Percentiles rank a stretch among this genome's conserved stretches.
These are phyloP conservation scores for Hipparchia sbordonii DNA, from an alignment of 2,888 invertebrate species.

Conservation along the genomic window DNA sequence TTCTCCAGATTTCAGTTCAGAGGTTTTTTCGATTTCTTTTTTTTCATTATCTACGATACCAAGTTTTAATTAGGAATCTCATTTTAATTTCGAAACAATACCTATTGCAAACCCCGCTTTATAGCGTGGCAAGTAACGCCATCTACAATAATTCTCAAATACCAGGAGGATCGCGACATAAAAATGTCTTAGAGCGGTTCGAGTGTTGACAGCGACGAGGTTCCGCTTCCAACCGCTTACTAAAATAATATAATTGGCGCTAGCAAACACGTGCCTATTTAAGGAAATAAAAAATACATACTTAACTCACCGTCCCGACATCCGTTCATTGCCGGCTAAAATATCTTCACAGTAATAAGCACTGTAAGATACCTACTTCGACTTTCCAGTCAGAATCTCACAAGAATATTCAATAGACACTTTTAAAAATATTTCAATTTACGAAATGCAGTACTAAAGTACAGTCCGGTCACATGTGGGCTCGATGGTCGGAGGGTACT, in stretches of 20 bases:
- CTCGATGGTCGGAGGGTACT: slow-evolving; percentile 56
- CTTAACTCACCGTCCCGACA: slow-evolving; percentile 63
- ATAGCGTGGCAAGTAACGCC: slow-evolving; percentile 45
- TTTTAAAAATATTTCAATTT: slow-evolving; percentile 35
- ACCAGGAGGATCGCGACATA: neutral
- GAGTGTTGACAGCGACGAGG: slow-evolving; percentile 13
- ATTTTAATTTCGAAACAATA: neutral
- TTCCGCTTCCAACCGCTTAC: slow-evolving; percentile 33
- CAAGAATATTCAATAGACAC: slow-evolving; percentile 19
- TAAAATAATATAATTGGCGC: slow-evolving; percentile 47
- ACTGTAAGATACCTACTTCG: slow-evolving; percentile 9
- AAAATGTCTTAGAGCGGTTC: neutral
- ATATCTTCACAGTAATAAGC: slow-evolving; percentile 34
- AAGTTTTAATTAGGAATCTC: too few species aligned
- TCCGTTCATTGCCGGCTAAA: slow-evolving; percentile 52
- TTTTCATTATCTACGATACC: too few species aligned
- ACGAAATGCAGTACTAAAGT: slow-evolving; percentile 33
- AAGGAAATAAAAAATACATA: slow-evolving; percentile 40
- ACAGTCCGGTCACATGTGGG: slow-evolving; percentile 72
- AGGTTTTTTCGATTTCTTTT: too few species aligned
- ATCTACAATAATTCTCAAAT: slow-evolving; percentile 45
- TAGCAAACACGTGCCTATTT: slow-evolving; percentile 40
- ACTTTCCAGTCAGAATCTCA: slow-evolving; percentile 9
- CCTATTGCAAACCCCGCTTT: neutral
- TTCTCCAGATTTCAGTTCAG: too few species aligned